Conservation (phyloP, 2,797 vertebrate genomes). For the Gymnothorax javanicus region DNA sequence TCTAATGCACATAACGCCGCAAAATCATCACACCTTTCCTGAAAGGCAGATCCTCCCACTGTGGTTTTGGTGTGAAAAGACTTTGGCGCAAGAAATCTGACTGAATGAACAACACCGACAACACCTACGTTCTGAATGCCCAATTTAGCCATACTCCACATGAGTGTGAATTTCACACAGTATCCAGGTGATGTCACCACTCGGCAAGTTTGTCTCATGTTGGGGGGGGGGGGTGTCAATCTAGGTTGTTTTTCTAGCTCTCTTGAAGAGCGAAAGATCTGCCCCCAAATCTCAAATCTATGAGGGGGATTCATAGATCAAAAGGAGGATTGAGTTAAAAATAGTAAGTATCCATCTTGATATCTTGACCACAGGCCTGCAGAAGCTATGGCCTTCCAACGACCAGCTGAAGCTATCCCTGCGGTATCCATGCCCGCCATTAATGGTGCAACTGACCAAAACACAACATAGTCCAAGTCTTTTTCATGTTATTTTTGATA, state of each 20-base stretch:
- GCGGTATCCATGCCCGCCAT: not conserved
- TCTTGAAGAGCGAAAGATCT: not conserved
- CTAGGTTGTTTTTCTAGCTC: not conserved
- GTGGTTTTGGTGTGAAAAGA: not conserved
- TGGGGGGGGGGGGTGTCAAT: not conserved
- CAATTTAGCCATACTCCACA: not conserved
- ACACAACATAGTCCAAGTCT: not conserved
- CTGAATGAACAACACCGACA: not conserved
- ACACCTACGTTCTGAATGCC: not conserved
- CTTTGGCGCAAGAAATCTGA: not conserved
- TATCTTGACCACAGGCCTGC: not conserved
- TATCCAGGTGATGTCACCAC: not conserved
- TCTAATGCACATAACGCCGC: not conserved
- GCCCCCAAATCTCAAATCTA: not conserved
- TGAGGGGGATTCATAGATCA: not conserved
- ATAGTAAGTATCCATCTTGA: not conserved
- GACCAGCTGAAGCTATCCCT: not conserved
- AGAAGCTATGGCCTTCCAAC: not conserved
- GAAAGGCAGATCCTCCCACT: not conserved
- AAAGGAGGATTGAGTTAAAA: not conserved
- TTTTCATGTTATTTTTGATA: conserved; percentile 39
- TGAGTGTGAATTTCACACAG: not conserved
- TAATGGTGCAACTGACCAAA: not conserved
- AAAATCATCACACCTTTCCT: not conserved
- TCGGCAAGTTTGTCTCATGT: not conserved